Base-by-base conservation (phyloP, 2,797 vertebrate genomes). In the Nannoperca obscura region DNA sequence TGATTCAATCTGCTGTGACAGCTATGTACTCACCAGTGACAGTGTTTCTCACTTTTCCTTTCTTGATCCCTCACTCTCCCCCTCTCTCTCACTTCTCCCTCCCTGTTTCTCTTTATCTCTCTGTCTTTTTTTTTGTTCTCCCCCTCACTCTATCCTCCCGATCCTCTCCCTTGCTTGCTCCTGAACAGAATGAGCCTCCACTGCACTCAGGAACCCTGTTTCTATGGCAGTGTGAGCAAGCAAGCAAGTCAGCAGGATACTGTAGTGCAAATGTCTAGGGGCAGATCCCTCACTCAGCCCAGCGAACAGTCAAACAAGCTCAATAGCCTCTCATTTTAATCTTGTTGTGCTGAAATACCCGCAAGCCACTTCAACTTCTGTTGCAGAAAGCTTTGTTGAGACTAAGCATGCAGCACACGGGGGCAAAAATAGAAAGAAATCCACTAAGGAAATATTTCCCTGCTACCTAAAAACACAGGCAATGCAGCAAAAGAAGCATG, bases 141-240 rank as follows among this genome's bases (percentile, higher is more conserved):
- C 49, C 77, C 30, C 67, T 73, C 78, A 53, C 80, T 74, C 83
- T 84, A 76, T 79, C 76, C 70, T 72, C 72, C 73, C 55, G 92
- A 91, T 94, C 87, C 92, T 93, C 89, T 87, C 89, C 84, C 91
- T 91, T 49, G 88, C 92, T 76, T 83, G 93, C 92, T 93, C 90
- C 90, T 80, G 88, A 87, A 59, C 93, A 86, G 91, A 95, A 90
- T 95, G 94, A 95, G 93, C 84, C 86, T 93, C 92, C 90, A 76
- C 90, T 89, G 93, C 89, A 80, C 92, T 92, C 91, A 67, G 88
- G 89, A 95, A 86, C 88, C 87, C 89, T 82, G 94, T 95, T 94
- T 95, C 94, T 95, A 95, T 95, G 95, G 93, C 89, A 92, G 91
- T 94, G 90, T 69, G 91, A 90, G 94, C 90, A 85, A 92, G 93